Base-by-base conservation (phyloP, 2,113 vertebrate species). In the Xyliphius kryptos region DNA sequence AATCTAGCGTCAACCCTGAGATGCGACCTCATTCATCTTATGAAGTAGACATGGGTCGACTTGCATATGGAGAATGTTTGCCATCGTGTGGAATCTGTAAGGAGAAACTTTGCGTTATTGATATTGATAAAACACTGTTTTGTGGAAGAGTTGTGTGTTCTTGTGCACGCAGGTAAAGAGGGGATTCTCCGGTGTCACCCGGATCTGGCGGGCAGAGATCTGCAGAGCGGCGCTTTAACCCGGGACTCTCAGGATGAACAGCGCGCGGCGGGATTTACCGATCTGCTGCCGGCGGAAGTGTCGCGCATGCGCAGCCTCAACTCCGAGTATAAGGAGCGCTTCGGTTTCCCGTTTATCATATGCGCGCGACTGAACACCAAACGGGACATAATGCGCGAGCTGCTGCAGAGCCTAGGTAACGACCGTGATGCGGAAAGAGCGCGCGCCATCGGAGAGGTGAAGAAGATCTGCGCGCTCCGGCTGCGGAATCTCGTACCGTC, bases 291-390 rank as follows among this genome's bases (percentile, higher is more conserved):
- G 0, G 58, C 2, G 0, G 89, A 91, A 41, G 49, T 51, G 2
- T 70, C 40, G 9, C 72, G 38, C 55, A 74, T 91, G 66, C 22
- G 63, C 1, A 66, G 57, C 9, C 87, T 90, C 51, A 91, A 90
- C 71, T 51, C 73, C 2, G 74, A 75, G 17, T 91, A 92, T 80
- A 89, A 88, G 48, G 49, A 69, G 51, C 87, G 83, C 19, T 92
- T 92, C 37, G 85, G 82, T 0, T 94, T 92, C 74, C 89, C 91
- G 3, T 92, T 92, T 9, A 83, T 91, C 58, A 81, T 91, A 15
- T 91, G 89, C 40, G 89, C 83, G 14, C 83, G 85, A n/a, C 77
- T 84, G 74, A 80, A 75, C 71, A 71, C 85, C 74, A 85, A 74
- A 41, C 68, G 54, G 0, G 67, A 63, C 0, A 84, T 90, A 38